These are phyloP conservation scores for Neodontobutis hainanensis DNA, from an alignment of 2,113 vertebrate genomes.

Conservation along the genomic window DNA sequence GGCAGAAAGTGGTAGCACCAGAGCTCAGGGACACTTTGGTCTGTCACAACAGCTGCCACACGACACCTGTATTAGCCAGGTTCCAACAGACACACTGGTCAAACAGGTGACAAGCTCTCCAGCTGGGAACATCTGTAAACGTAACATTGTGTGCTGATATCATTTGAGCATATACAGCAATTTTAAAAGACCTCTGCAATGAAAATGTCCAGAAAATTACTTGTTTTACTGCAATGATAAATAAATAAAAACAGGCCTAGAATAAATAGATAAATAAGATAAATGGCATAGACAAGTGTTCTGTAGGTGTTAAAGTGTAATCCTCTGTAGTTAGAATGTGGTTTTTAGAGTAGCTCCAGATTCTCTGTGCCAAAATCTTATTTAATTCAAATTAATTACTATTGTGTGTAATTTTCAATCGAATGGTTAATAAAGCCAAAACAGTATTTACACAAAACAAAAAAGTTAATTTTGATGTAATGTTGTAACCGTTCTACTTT, in stretches of 20 bases:
- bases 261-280: background rate
- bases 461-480: slow-evolving; percentile 26
- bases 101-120: slow-evolving; percentile 35
- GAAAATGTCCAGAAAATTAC: background rate
- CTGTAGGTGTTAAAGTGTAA: slow-evolving; percentile 9
- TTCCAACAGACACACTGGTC: slow-evolving; percentile 51
- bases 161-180: background rate
- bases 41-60: slow-evolving; percentile 45
- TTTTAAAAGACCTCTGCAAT: slow-evolving; percentile 11
- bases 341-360: slow-evolving; percentile 5
- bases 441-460: slow-evolving; percentile 13
- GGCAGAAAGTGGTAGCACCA: slow-evolving; percentile 4
- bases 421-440: background rate
- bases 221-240: background rate
- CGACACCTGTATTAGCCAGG: slow-evolving; percentile 57
- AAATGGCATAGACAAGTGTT: background rate
- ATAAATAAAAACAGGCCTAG: background rate
- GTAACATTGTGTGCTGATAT: slow-evolving; percentile 15
- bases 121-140: slow-evolving; percentile 23
- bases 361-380: background rate
- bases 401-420: background rate
- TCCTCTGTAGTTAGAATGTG: background rate
- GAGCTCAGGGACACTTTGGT: slow-evolving; percentile 29
- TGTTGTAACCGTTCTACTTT: slow-evolving; percentile 8
- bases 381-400: background rate